Evolutionary conservation across 2,113 vertebrate species (phyloP), one percentile per base, ranked within the genome.

Genomic region (Acinonyx jubatus): DNA sequence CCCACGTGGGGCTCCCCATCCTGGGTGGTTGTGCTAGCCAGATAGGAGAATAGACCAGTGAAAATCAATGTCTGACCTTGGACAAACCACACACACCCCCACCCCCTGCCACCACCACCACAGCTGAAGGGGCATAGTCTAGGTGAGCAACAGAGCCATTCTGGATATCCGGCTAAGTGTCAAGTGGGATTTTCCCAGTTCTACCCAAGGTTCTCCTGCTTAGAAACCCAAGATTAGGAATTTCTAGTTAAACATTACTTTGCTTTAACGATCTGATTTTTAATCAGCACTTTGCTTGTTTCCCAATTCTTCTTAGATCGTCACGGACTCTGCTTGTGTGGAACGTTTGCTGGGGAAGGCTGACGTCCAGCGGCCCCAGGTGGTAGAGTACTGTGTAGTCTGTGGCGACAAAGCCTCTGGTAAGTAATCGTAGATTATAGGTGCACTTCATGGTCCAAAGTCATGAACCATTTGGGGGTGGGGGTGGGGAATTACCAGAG

Each of bases 381-480:
- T 99, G 79, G 99, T 99, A 93, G 99, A 99, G 95, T 99, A 99
- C 98, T 99, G 99, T 66, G 99, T 99, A 76, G 99, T 99, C 96
- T 99, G 99, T 97, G 99, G 99, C 5, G 99, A 99, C 98, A 99
- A 99, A 99, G 99, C 99, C 94, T 99, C 99, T 98, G 99, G 99
- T 99, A 99, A 96, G 98, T 92, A 93, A 81, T 61, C 55, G 15
- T 18, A 6, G 36, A 57, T n/a, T 61, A 18, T 3, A 25, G 66
- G 79, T 7, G 3, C 1, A 3, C 57, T 12, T 57, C 15, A 4
- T 10, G 78, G 55, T 18, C 79, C 52, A 29, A 29, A 21, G 14
- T 52, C 18, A 13, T 3, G 15, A 68, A 55, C 10, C 63, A 41
- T 3, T 50, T n/a, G 27, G 18, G 21, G n/a, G 16, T 25, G 14